A percentile compares a stretch with the other conserved stretches of the same genome.
Evolutionary conservation across 2,113 vertebrate species (phyloP).

Genomic region (Petaurus breviceps): DNA sequence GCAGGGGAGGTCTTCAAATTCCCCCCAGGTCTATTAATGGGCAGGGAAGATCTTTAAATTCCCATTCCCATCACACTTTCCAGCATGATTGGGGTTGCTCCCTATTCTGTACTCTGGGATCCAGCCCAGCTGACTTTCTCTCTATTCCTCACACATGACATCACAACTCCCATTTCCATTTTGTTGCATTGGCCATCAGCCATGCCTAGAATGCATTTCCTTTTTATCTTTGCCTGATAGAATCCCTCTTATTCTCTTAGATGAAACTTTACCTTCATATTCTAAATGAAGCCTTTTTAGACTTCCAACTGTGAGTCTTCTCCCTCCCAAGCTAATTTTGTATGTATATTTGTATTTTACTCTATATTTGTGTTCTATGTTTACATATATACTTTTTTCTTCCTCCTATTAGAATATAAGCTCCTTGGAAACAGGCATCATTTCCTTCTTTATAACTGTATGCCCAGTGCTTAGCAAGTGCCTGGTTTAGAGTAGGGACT

Average conservation of each 20-base stretch:
- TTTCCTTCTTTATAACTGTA: neutral
- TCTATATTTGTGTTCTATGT: neutral
- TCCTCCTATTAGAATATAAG: neutral
- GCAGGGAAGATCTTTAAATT: no score
- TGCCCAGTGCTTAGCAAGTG: neutral
- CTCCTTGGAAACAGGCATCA: neutral
- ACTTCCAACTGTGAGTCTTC: neutral
- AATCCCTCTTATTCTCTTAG: neutral
- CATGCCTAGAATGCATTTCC: neutral
- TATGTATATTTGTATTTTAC: neutral
- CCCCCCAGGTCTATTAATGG: no score
- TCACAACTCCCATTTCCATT: neutral
- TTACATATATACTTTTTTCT: neutral
- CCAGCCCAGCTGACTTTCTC: neutral
- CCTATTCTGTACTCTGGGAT: neutral
- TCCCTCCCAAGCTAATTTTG: neutral
- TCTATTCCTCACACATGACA: neutral
- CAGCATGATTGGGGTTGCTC: neutral
- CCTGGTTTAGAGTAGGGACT: neutral
- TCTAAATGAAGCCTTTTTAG: neutral
- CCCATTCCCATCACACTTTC: neutral
- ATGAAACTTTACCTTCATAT: neutral
- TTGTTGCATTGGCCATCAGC: neutral
- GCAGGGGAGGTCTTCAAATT: no score
- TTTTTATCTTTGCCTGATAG: neutral